Conservation (phyloP, 2,113 vertebrate genomes). For the Ailurus styani region DNA sequence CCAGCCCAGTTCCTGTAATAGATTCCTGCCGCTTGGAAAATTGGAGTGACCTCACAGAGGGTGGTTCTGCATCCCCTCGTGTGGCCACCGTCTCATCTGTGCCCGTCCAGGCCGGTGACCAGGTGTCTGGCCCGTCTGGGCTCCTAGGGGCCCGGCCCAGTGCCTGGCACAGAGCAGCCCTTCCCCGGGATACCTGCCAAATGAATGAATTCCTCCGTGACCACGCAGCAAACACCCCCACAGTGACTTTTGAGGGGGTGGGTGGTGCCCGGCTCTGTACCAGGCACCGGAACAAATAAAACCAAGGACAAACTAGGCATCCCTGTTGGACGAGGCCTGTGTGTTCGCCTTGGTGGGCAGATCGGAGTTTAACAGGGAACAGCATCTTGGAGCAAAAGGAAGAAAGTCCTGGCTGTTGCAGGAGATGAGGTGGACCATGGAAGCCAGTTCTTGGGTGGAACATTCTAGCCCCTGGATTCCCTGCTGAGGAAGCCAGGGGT, state of each 20-base stretch:
- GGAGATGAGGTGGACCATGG: background rate
- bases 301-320: background rate
- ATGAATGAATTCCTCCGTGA: background rate
- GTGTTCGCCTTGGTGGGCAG: background rate
- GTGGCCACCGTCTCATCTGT: fast-evolving
- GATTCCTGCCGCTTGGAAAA: background rate
- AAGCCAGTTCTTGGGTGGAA: background rate
- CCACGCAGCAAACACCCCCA: background rate
- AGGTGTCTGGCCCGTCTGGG: background rate
- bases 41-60: fast-evolving
- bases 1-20: background rate
- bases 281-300: background rate
- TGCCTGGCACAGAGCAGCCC: background rate
- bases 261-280: background rate
- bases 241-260: background rate
- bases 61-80: fast-evolving
- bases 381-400: background rate
- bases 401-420: too few relatives aligned
- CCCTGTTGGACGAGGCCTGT: background rate
- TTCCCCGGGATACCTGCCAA: background rate
- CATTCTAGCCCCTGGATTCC: background rate
- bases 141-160: background rate
- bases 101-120: fast-evolving
- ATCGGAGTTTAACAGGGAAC: too few relatives aligned
- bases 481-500: background rate